Conservation (phyloP, 2,113 vertebrate species). For the Amphiprion percula region DNA sequence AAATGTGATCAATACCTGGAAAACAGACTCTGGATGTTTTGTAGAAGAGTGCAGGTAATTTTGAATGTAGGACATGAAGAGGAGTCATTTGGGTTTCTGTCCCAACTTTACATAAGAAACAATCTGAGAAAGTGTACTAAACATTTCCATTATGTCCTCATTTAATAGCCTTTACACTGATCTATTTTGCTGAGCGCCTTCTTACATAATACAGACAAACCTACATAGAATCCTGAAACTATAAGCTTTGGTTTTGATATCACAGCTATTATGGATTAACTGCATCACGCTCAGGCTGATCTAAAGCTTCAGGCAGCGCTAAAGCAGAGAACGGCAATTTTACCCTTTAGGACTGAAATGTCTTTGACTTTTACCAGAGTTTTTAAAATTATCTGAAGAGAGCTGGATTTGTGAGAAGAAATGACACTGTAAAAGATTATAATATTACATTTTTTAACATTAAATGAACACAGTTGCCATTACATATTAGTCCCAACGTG, state of each 20-base stretch:
- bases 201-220: slow-evolving; percentile 46
- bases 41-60: too few species aligned
- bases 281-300: slow-evolving; percentile 29
- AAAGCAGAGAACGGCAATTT: neutral
- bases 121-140: neutral
- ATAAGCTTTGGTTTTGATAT: slow-evolving; percentile 23
- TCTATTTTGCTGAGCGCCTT: slow-evolving; percentile 8
- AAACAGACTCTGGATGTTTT: neutral
- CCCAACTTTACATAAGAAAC: neutral
- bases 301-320: slow-evolving; percentile 15
- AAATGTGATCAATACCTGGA: neutral
- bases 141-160: neutral
- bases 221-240: slow-evolving; percentile 34
- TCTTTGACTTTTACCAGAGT: neutral
- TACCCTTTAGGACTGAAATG: neutral
- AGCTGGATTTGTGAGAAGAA: neutral
- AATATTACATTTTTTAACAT: too few species aligned
- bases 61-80: neutral
- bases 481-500: too few species aligned
- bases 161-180: slow-evolving; percentile 11
- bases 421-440: neutral
- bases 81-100: neutral
- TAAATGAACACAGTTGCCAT: too few species aligned
- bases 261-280: slow-evolving; percentile 50
- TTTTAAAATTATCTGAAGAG: neutral